Evolutionary conservation across 2,888 invertebrate genomes (phyloP).

Genomic region (Camponotus fellah): DNA sequence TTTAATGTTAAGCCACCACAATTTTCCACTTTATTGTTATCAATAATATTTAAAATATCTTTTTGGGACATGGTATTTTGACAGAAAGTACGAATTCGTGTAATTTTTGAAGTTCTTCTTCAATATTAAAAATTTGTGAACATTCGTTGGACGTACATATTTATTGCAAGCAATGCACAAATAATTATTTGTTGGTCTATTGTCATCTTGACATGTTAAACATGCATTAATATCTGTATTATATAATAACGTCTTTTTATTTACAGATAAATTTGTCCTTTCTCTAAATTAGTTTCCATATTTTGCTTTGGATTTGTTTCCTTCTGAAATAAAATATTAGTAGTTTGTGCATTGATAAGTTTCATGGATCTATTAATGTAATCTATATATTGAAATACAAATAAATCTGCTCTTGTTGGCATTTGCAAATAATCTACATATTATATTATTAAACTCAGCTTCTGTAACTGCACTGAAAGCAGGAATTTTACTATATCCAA

Average conservation of each 20-base stretch:
- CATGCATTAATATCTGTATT: neutral
- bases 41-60: neutral
- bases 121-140: neutral
- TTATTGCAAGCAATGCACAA: neutral
- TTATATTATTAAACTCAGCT: slow-evolving; percentile 19
- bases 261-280: neutral
- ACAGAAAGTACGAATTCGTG: neutral
- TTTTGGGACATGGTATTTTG: neutral
- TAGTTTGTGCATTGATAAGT: neutral
- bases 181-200: neutral
- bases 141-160: neutral
- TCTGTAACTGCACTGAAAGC: neutral
- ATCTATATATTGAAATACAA: slow-evolving; percentile 6
- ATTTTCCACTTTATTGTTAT: neutral
- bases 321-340: neutral
- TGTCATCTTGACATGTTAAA: neutral
- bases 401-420: slow-evolving; percentile 6
- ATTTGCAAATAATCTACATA: slow-evolving; percentile 4
- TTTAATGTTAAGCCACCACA: neutral
- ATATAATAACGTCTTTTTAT: neutral
- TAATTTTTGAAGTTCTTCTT: neutral
- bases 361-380: neutral
- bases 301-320: neutral
- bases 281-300: neutral
- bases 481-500: neutral